Evolutionary conservation across 2,113 vertebrate genomes (phyloP).

Genomic region (Rhinolophus ferrumequinum): DNA sequence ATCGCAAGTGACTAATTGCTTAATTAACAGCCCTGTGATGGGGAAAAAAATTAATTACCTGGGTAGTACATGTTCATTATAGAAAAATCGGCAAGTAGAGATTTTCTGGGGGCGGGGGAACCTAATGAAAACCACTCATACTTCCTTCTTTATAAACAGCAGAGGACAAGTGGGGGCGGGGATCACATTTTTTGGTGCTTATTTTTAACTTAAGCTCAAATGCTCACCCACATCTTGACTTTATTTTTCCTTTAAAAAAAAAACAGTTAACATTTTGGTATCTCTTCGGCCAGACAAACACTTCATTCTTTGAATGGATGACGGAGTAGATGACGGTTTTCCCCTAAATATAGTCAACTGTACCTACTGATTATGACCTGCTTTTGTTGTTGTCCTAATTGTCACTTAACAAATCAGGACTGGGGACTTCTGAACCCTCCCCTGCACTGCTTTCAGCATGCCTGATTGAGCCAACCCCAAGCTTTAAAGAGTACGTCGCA

Average conservation of each 20-base stretch:
- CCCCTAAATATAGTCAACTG: neutral
- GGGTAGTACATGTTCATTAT: neutral
- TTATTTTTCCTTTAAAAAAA: neutral
- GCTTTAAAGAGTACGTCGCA: rapidly evolving
- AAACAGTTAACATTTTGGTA: neutral
- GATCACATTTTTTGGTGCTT: constrained; percentile 87
- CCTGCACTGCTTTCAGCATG: no score
- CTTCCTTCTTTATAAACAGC: rapidly evolving
- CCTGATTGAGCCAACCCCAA: rapidly evolving
- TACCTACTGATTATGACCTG: neutral
- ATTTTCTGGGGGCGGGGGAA: neutral
- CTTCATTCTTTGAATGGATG: neutral
- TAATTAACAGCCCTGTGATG: neutral
- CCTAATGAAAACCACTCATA: no score
- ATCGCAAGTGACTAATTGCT: neutral
- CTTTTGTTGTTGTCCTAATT: no score
- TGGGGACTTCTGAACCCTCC: rapidly evolving
- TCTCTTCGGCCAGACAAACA: neutral
- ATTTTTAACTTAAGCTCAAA: constrained; percentile 91
- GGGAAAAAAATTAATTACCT: neutral
- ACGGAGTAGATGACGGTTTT: neutral
- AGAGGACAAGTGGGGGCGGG: neutral
- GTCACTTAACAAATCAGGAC: no score
- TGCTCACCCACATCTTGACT: constrained; percentile 58
- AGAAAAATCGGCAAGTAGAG: neutral